These are phyloP conservation scores for Dermatemys mawii DNA, from an alignment of 2,113 vertebrate genomes.

Conservation along the genomic window DNA sequence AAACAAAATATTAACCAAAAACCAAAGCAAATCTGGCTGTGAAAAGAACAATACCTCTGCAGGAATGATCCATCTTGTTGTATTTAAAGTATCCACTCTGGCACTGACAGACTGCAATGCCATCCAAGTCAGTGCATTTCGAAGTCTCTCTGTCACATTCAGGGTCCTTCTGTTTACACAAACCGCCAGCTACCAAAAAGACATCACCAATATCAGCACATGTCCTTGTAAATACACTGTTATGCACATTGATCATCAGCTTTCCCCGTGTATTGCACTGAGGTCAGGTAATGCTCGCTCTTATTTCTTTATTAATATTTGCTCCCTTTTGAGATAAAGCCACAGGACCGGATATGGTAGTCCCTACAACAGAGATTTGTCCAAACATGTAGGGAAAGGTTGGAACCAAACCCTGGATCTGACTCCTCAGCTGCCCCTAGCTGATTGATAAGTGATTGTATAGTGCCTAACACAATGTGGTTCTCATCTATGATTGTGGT, in stretches of 20 bases:
- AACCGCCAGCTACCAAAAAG: slow-evolving; percentile 82
- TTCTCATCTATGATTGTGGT: neutral
- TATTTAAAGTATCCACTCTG: slow-evolving; percentile 93
- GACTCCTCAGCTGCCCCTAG: neutral
- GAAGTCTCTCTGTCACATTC: slow-evolving; percentile 89
- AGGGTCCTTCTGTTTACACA: slow-evolving; percentile 86
- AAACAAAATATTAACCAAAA: neutral
- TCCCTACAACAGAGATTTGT: neutral
- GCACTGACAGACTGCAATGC: slow-evolving; percentile 87
- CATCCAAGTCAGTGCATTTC: slow-evolving; percentile 84
- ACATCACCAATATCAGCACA: neutral
- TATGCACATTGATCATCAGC: neutral
- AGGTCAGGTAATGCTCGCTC: neutral
- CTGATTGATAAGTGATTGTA: neutral
- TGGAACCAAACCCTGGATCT: neutral
- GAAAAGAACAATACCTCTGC: slow-evolving; percentile 82
- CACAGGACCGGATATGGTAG: neutral
- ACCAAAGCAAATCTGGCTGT: neutral
- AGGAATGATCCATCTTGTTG: slow-evolving; percentile 88
- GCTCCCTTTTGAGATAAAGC: neutral
- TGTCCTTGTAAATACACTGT: neutral
- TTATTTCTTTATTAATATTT: neutral
- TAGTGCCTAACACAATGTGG: neutral
- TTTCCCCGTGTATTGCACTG: neutral
- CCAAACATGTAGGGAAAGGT: neutral